Percentiles rank a stretch among this genome's conserved stretches.
Conservation (phyloP, 1,140 invertebrate species). For the Drosophila miranda region DNA sequence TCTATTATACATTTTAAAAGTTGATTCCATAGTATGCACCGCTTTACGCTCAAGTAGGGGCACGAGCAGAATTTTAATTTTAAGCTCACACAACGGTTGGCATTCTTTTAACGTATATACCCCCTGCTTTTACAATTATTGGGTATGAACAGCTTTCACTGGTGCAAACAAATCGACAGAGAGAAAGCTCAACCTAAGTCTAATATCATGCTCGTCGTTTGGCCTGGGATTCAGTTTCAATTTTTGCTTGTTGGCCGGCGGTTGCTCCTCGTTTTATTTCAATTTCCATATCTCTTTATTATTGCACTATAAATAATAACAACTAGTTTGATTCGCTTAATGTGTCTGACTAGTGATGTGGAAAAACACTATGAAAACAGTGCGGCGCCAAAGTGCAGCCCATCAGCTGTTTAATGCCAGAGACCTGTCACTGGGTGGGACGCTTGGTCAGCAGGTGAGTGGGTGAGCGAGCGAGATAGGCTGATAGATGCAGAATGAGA, state of each 20-base stretch:
- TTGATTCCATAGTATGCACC: no score
- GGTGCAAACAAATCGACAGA: not conserved
- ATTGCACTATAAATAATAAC: not conserved
- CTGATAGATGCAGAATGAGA: slow-evolving; percentile 3
- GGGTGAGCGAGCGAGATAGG: slow-evolving; percentile 3
- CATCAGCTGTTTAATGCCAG: slow-evolving; percentile 46
- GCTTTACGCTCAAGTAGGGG: no score
- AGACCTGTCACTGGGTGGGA: slow-evolving; percentile 14
- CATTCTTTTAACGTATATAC: no score
- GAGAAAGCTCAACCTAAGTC: slow-evolving; percentile 7
- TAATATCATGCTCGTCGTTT: not conserved
- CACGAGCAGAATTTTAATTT: no score
- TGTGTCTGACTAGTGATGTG: slow-evolving; percentile 19
- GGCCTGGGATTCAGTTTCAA: slow-evolving; percentile 7
- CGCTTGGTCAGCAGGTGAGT: slow-evolving; percentile 55
- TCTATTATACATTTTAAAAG: no score
- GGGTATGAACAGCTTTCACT: slow-evolving; percentile 15
- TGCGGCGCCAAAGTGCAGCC: not conserved
- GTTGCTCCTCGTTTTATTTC: slow-evolving; percentile 1
- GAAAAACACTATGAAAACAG: slow-evolving; percentile 8
- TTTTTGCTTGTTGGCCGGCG: not conserved
- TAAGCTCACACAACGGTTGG: no score
- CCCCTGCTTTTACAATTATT: not conserved
- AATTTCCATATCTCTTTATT: not conserved
- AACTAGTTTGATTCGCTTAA: slow-evolving; percentile 2